Evolutionary conservation across 2,888 invertebrate species (phyloP).

Genomic region (Phyllotreta striolata): DNA sequence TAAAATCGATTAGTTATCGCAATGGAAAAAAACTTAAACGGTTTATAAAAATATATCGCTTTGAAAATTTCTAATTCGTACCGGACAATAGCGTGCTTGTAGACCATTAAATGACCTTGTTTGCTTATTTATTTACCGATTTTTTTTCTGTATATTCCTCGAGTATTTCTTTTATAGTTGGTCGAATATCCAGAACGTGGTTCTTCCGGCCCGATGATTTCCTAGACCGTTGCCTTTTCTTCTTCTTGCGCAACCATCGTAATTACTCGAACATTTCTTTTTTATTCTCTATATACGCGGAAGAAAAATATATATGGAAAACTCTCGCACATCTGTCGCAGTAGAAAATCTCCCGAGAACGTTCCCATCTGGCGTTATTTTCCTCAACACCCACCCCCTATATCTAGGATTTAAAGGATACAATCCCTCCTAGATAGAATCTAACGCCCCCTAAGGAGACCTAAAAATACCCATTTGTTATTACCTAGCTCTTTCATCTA

Average conservation of each 20-base stretch:
- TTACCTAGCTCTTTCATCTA: no score
- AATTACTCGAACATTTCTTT: neutral
- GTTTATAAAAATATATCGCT: no score
- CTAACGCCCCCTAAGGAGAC: no score
- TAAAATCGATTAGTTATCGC: no score
- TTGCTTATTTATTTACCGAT: no score
- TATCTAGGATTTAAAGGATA: constrained; percentile 33
- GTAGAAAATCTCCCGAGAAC: constrained; percentile 38
- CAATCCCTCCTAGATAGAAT: no score
- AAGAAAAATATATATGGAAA: no score
- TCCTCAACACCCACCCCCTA: constrained; percentile 26
- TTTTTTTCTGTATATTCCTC: no score
- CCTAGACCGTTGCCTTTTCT: constrained; percentile 21
- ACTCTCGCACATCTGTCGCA: constrained; percentile 34
- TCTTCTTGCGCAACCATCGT: constrained; percentile 11
- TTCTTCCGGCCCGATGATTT: constrained; percentile 35
- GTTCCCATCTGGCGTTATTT: constrained; percentile 36
- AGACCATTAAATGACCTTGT: constrained; percentile 8
- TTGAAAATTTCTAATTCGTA: constrained; percentile 8
- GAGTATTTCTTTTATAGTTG: constrained; percentile 38
- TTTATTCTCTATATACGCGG: neutral
- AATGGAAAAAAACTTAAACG: no score
- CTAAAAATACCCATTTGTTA: no score
- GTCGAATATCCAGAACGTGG: constrained; percentile 35
- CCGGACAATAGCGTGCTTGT: neutral